Base-by-base conservation (phyloP, 2,113 vertebrate species). In the Sciurus niger region DNA sequence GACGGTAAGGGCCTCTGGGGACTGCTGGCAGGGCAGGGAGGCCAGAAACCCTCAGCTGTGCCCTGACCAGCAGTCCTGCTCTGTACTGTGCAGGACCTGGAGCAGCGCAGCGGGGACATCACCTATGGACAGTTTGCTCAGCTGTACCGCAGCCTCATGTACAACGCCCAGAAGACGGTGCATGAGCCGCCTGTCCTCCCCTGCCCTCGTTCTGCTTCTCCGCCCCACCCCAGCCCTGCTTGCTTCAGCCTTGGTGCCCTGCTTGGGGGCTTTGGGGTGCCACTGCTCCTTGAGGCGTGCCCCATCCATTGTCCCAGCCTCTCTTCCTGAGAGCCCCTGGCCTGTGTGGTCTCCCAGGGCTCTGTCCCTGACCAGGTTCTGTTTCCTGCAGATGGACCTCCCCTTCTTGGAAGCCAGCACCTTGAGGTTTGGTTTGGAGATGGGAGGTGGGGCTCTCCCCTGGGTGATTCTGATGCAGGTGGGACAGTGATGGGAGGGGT, bases 111-210 rank as follows among this genome's bases (percentile, higher is more conserved):
- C 0, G 99, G 99, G 43, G 99, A 99, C 8, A 99, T 99, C 97
- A 99, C 99, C 0, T 99, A 99, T 0, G 99, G 99, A 97, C 99
- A 99, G 98, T 99, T 99, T 55, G 99, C 99, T 0, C 99, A 99
- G 97, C 99, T 99, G 73, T 99, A 99, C 98, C 99, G 99, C 94
- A 99, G 98, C 98, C 99, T 99, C 46, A 99, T 99, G 99, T 99
- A 99, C 97, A 99, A 99, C 0, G 99, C 99, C 95, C 99, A 99
- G 99, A 99, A 99, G 98, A 99, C 98, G 67, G 99, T 99, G 97
- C 99, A 99, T 95, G 96, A 98, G 77, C 68, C 89, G 84, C 95
- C 95, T 63, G 18, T 30, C 84, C 93, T 63, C 92, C 51, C 92
- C 2, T 1, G 6, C 48, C 88, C 90, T n/a, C 18, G 46, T n/a